phyloP scores from a whole-genome alignment of 2,113 vertebrate species.

The Lipophrys pholis region DNA sequence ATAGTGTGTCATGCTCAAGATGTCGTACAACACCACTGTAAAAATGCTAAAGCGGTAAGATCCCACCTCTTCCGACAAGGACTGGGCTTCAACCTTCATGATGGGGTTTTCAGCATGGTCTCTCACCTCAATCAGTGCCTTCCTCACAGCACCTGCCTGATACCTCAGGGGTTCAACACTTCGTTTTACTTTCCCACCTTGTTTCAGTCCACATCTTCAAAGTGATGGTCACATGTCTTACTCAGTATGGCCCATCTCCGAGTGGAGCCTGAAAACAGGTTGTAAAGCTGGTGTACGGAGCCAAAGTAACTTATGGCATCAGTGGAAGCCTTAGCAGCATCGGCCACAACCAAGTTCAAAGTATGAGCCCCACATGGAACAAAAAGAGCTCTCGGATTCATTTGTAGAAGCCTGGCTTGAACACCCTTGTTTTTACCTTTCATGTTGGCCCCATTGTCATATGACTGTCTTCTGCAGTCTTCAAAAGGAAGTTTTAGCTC shows the following conservation, averaged over 20 bases:
- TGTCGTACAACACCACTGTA: slow-evolving; percentile 2
- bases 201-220: slow-evolving; percentile 27
- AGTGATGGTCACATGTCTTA: not conserved
- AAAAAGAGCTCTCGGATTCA: too few species aligned
- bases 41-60: not conserved
- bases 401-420: too few species aligned
- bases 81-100: not conserved
- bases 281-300: not conserved
- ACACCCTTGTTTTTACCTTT: too few species aligned
- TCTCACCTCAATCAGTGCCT: not conserved
- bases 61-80: not conserved
- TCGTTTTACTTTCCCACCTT: not conserved
- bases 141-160: slow-evolving; percentile 1
- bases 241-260: slow-evolving; percentile 13
- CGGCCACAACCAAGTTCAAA: too few species aligned
- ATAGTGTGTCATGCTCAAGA: not conserved
- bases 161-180: slow-evolving; percentile 1
- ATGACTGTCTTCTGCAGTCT: too few species aligned
- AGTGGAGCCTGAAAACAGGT: not conserved
- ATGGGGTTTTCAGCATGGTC: not conserved
- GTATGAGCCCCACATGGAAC: too few species aligned
- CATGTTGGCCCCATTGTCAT: too few species aligned
- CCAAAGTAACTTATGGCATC: too few species aligned
- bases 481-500: too few species aligned
- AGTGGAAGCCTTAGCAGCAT: too few species aligned